phyloP scores from a whole-genome alignment of 2,888 invertebrate genomes.

The Halictus quadricinctus region DNA sequence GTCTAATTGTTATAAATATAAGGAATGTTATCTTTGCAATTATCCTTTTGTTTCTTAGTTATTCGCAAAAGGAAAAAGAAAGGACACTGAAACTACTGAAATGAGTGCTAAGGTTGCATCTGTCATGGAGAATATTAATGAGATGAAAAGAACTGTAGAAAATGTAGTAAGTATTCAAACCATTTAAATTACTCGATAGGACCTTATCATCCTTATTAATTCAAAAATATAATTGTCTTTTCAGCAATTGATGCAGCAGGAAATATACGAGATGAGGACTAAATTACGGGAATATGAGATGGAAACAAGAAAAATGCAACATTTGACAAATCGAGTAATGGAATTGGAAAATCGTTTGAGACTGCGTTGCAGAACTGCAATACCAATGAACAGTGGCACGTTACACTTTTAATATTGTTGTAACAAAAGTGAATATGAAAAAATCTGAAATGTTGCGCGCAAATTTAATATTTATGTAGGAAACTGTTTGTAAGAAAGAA shows the following conservation, averaged over 20 bases:
- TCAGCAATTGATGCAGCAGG: constrained; percentile 77
- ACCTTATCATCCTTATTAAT: not conserved
- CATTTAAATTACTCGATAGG: too few species aligned
- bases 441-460: constrained; percentile 20
- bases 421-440: constrained; percentile 10
- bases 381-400: constrained; percentile 56
- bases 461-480: constrained; percentile 49
- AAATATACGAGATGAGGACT: constrained; percentile 76
- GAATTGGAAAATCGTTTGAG: constrained; percentile 78
- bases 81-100: constrained; percentile 76
- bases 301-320: constrained; percentile 77
- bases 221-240: constrained; percentile 17
- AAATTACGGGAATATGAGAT: constrained; percentile 77
- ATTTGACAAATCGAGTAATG: constrained; percentile 75
- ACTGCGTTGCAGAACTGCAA: constrained; percentile 71
- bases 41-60: constrained; percentile 67
- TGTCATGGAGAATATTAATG: constrained; percentile 78
- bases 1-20: not conserved
- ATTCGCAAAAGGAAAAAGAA: constrained; percentile 76
- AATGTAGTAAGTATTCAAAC: constrained; percentile 73
- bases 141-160: constrained; percentile 77
- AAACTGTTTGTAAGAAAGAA: constrained; percentile 25
- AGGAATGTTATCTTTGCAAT: not conserved
- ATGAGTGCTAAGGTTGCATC: constrained; percentile 75
- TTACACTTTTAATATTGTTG: constrained; percentile 49